phyloP scores from a whole-genome alignment of 2,888 invertebrate genomes.

The Metalampra italica region DNA sequence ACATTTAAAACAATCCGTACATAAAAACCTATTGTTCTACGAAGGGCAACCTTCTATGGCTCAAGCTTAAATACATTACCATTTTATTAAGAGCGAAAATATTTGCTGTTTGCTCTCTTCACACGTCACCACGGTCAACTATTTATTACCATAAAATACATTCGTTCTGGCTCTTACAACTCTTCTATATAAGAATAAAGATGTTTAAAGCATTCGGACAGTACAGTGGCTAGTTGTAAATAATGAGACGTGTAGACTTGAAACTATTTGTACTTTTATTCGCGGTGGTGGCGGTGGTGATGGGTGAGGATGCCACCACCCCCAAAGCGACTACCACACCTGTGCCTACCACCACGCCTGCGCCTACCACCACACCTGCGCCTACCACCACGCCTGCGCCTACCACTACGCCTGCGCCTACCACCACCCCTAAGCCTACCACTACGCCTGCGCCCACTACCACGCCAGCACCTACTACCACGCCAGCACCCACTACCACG shows the following conservation, averaged over 20 bases:
- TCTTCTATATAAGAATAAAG: constrained; percentile 23
- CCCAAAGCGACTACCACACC: not conserved
- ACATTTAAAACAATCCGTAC: not conserved
- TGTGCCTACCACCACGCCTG: not conserved
- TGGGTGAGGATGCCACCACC: constrained; percentile 21
- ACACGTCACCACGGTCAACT: not conserved
- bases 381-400: not conserved
- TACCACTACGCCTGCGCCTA: not conserved
- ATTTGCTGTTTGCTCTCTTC: not conserved
- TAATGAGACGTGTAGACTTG: constrained; percentile 24
- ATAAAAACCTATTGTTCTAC: not conserved
- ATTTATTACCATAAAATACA: not conserved
- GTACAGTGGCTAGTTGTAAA: constrained; percentile 18
- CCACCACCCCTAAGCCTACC: constrained; percentile 6
- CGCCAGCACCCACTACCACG: constrained; percentile 10
- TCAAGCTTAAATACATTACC: not conserved
- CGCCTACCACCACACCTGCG: not conserved
- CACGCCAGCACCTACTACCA: not conserved
- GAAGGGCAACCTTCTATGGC: not conserved
- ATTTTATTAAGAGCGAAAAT: not conserved
- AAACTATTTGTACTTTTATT: constrained; percentile 26
- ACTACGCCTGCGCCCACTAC: constrained; percentile 10
- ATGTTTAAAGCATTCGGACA: constrained; percentile 9
- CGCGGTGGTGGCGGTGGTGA: constrained; percentile 21
- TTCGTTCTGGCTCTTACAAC: constrained; percentile 10